phyloP scores from a whole-genome alignment of 2,888 invertebrate species.

The Leptura quadrifasciata region DNA sequence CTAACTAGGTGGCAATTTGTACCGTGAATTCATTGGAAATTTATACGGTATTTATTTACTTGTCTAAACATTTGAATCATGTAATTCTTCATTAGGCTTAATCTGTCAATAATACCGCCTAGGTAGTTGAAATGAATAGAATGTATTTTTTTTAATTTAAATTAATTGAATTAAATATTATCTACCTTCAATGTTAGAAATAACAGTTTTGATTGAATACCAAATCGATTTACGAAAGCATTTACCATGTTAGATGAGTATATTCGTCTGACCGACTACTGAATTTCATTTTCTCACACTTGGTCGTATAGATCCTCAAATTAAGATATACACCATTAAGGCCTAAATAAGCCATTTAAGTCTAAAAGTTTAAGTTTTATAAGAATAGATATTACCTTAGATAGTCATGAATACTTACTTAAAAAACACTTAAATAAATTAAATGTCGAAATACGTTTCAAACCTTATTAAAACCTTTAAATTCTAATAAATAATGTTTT shows the following conservation, averaged over 20 bases:
- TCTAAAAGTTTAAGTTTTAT: constrained; percentile 22
- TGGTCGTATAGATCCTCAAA: constrained; percentile 8
- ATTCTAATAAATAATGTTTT: constrained; percentile 9
- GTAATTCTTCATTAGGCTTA: not conserved
- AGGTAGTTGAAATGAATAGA: constrained; percentile 1
- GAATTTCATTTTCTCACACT: constrained; percentile 29
- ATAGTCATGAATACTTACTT: constrained; percentile 29
- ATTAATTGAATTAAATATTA: constrained; percentile 16
- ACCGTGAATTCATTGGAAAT: not conserved
- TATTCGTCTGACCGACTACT: not conserved
- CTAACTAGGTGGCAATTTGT: not conserved
- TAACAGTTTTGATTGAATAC: constrained; percentile 12
- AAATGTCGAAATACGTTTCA: constrained; percentile 11
- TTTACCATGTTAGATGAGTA: not conserved
- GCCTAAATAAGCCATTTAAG: constrained; percentile 18
- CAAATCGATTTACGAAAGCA: not conserved
- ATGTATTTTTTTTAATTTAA: not conserved
- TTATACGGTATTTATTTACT: not conserved
- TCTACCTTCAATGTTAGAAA: not conserved
- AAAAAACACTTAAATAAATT: constrained; percentile 31
- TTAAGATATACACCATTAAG: constrained; percentile 25
- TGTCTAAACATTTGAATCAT: not conserved
- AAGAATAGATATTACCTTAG: constrained; percentile 24
- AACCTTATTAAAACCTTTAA: constrained; percentile 6
- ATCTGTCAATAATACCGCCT: constrained; percentile 1